Evolutionary conservation across 2,113 vertebrate genomes (phyloP), one percentile per base, ranked within the genome.

Genomic region (Chamaea fasciata): DNA sequence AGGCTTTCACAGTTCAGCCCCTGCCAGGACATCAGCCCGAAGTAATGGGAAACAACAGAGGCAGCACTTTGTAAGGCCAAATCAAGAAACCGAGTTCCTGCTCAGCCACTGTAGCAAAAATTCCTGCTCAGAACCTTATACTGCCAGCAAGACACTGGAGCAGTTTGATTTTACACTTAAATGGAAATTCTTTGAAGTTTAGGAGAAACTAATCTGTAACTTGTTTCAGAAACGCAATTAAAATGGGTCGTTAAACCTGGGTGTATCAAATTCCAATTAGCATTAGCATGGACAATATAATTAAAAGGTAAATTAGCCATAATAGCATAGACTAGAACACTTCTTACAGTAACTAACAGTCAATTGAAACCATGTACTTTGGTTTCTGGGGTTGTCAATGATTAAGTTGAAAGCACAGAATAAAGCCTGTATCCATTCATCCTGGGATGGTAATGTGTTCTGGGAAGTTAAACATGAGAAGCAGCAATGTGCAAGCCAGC

Each of bases 281-380:
- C 80, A 95, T 96, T 96, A 97, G 90, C 95, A 96, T 76, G 92
- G 94, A 92, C 96, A 96, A 96, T 95, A 95, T 96, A 96, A 97
- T 97, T 97, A 97, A 97, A 97, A 97, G 94, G 89, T 96, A 96
- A 97, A 97, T 96, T 96, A 97, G 84, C 91, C 93, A 92, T 97
- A 94, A 96, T 96, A 76, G 87, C 57, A 76, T 50, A 85, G 92
- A 87, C 94, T 85, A 92, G 86, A 71, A 94, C 90, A 80, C 87
- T 94, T 96, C 87, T 96, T 96, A 93, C 89, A 94, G 92, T 97
- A 97, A 95, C 95, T 96, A 96, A 97, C 59, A 81, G 89, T 96
- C 95, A 97, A 94, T 95, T 97, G 96, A 96, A 97, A 90, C 65
- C 95, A 65, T 94, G 93, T 94, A 94, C 91, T 89, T 85, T 75